A percentile compares a stretch with the other conserved stretches of the same genome.
Conservation (phyloP, 2,797 vertebrate genomes). For the Cynodonichthys magdalenae region DNA sequence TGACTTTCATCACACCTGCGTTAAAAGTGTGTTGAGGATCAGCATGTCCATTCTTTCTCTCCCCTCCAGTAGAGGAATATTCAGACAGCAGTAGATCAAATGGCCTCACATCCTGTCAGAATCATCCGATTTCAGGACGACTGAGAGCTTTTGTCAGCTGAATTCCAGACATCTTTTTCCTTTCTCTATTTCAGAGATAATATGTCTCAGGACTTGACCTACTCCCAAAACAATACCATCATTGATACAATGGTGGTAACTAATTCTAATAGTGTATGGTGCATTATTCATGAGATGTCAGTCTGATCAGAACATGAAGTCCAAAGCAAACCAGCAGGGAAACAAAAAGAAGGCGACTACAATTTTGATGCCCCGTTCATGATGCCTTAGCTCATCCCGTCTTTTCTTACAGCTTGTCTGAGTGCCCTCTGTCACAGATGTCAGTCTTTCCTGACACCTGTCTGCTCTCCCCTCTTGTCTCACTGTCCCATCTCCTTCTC, state of each 20-base stretch:
- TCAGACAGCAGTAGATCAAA: conserved; percentile 67
- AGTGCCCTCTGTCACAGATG: conserved; percentile 69
- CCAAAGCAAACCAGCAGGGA: conserved; percentile 42
- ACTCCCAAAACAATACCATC: conserved; percentile 58
- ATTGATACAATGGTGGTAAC: conserved; percentile 51
- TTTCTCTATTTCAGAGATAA: conserved; percentile 64
- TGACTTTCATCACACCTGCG: conserved; percentile 79
- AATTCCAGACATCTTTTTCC: conserved; percentile 76
- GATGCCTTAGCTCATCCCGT: conserved; percentile 41
- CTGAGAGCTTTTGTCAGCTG: conserved; percentile 80
- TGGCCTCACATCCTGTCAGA: conserved; percentile 80
- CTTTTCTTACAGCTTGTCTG: conserved; percentile 47
- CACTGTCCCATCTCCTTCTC: conserved; percentile 68
- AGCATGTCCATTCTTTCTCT: conserved; percentile 42
- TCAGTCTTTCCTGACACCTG: conserved; percentile 76
- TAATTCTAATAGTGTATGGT: conserved; percentile 56
- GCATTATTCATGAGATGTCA: conserved; percentile 61
- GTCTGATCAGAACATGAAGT: conserved; percentile 46
- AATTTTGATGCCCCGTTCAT: conserved; percentile 46
- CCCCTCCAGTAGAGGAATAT: conserved; percentile 67
- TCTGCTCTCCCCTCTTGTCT: conserved; percentile 70
- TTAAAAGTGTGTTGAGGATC: conserved; percentile 65
- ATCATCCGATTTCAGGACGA: conserved; percentile 79
- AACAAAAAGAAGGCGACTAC: conserved; percentile 39
- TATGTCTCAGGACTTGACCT: conserved; percentile 57